Evolutionary conservation across 2,888 invertebrate species (phyloP), one percentile per base, ranked within the genome.

Genomic region (Rhingia campestris): DNA sequence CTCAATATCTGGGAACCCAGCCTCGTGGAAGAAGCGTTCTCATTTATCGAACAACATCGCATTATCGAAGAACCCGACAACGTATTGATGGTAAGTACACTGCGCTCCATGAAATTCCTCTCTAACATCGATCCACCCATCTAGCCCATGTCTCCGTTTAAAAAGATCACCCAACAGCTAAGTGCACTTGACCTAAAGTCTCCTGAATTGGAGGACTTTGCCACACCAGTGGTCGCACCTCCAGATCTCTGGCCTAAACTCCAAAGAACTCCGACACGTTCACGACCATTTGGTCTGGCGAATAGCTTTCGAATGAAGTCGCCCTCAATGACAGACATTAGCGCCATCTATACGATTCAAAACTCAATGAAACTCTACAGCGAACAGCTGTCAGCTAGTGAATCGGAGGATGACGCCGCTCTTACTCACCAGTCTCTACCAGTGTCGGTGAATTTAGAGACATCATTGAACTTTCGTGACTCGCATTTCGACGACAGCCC

Each of bases 1-100:
- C 92, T 97, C 3, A 94, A 95, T 61, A 93, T 97, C 2, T 98
- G 97, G 96, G 97, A 97, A 89, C 95, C 96, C 0, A 94, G 94
- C 6, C 92, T 97, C 43, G 95, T 98, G 0, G 97, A 97, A 89
- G 97, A 97, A 89, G 96, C 97, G 0, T 92, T 98, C 53, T 94
- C 95, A 7, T 96, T 95, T 88, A 94, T 97, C 56, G 97, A 97
- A 87, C 95, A 96, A 90, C 95, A 96, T 88, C 89, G 91, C 12
- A 91, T 91, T 43, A 91, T 91, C 12, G 91, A 92, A 73, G 91
- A 92, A 70, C 91, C 92, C 88, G 92, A 93, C 90, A 91, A 91
- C 82, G 87, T 88, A 51, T 79, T 90, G 4, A 90, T 90, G 89
- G 91, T 89, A 64, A 59, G 87, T 74, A 39, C 32, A 14, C 67